These are phyloP conservation scores for Eupithecia dodoneata DNA, from an alignment of 2,888 invertebrate genomes.

Conservation along the genomic window DNA sequence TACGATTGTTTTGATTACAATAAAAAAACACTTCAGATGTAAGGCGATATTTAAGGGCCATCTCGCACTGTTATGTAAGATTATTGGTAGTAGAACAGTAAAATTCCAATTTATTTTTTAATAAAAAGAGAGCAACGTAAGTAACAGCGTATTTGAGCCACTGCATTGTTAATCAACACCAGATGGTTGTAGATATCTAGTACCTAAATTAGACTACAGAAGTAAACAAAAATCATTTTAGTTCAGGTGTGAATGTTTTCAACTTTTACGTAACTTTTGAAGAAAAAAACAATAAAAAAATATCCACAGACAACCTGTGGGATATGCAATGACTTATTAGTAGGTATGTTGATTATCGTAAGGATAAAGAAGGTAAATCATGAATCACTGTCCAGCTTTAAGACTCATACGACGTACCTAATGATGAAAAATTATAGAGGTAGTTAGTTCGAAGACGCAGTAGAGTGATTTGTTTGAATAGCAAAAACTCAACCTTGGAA, in stretches of 20 bases:
- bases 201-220: not conserved
- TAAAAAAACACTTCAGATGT: conserved; percentile 49
- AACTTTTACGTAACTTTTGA: not conserved
- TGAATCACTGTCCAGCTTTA: conserved; percentile 6
- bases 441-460: conserved; percentile 22
- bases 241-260: not conserved
- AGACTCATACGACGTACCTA: not conserved
- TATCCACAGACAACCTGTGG: not conserved
- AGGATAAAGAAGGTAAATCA: conserved; percentile 7
- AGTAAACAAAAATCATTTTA: not conserved
- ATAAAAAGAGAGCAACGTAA: not conserved
- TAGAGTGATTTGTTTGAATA: conserved; percentile 26
- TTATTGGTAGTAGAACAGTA: conserved; percentile 5
- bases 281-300: not conserved
- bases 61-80: conserved; percentile 27
- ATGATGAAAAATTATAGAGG: conserved; percentile 12
- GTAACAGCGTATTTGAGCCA: not conserved
- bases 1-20: conserved; percentile 52
- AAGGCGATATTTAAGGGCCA: conserved; percentile 51
- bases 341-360: not conserved
- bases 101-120: not conserved
- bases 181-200: not conserved
- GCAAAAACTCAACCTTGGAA: conserved; percentile 32
- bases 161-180: not conserved
- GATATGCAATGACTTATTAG: not conserved